Percentiles rank a stretch among this genome's conserved stretches.
These are phyloP conservation scores for Bibio marci DNA, from an alignment of 2,888 invertebrate species.

Conservation along the genomic window DNA sequence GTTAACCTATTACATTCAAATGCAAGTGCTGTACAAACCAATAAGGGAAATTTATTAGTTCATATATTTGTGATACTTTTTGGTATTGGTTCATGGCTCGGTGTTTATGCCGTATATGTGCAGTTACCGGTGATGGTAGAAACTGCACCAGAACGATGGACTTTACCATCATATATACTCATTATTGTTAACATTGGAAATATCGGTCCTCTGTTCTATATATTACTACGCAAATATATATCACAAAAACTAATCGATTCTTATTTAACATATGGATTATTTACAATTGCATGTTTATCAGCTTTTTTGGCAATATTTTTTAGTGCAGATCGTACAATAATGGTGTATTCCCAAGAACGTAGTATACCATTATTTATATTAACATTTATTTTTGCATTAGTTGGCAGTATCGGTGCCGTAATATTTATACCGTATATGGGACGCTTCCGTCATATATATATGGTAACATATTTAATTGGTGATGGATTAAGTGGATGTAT, in stretches of 20 bases:
- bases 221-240: slow-evolving; percentile 30
- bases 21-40: too few species aligned
- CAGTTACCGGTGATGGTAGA: slow-evolving; percentile 75
- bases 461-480: slow-evolving; percentile 67
- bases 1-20: too few species aligned
- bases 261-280: slow-evolving; percentile 35
- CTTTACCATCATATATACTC: slow-evolving; percentile 64
- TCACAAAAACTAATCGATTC: slow-evolving; percentile 32
- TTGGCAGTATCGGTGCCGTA: slow-evolving; percentile 47
- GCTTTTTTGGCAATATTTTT: slow-evolving; percentile 41
- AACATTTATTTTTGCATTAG: slow-evolving; percentile 48
- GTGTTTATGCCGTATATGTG: slow-evolving; percentile 74
- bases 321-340: slow-evolving; percentile 37
- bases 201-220: slow-evolving; percentile 60
- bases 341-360: slow-evolving; percentile 32
- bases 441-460: slow-evolving; percentile 51
- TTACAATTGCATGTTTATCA: slow-evolving; percentile 36
- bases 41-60: slow-evolving; percentile 27
- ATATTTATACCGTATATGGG: slow-evolving; percentile 74
- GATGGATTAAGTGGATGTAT: slow-evolving; percentile 68
- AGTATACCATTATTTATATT: slow-evolving; percentile 42
- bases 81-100: slow-evolving; percentile 73
- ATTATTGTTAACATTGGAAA: slow-evolving; percentile 71
- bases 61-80: slow-evolving; percentile 60
- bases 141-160: slow-evolving; percentile 73